Evolutionary conservation across 2,797 vertebrate species (phyloP), one percentile per base, ranked within the genome.

Genomic region (Karalla daura): DNA sequence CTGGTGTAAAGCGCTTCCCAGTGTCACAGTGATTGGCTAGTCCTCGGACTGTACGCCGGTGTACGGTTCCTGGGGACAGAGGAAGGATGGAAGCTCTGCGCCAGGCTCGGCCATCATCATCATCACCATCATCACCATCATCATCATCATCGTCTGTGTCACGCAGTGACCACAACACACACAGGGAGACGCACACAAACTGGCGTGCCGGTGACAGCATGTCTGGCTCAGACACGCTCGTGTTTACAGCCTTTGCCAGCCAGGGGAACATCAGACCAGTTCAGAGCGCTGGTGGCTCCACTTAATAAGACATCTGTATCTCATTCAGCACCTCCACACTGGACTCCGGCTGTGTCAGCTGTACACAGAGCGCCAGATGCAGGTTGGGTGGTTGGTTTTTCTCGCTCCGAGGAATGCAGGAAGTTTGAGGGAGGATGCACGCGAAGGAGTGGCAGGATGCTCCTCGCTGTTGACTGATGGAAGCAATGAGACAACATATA

Each of bases 1-100:
- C 86, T 79, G 84, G 81, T 85, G 85, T 87, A 70, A 87, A 89
- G 70, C 30, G 63, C 74, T 85, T 85, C 80, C 65, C 60, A 78
- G 80, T 76, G 82, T 85, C 77, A 78, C 64, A 67, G 76, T 70
- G 83, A 80, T 68, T 56, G 75, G 74, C 58, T 35, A 63, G 25
- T 77, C 66, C 39, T 61, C 41, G 5, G 62, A 76, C 72, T 60
- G 74, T 56, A 68, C 28, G 1, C 60, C 18, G 78, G 80, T 84
- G 65, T 84, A 58, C 59, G 61, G 79, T 88, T 85, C 45, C 71
- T 51, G 40, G 32, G 64, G 55, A 59, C 9, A 7, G 52, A 72
- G 43, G 74, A 68, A 46, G 28, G 62, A 78, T 76, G 60, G 47
- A 21, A 59, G 27, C 58, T 74, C 75, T 13, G 50, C 27, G 36